Evolutionary conservation across 2,113 vertebrate genomes (phyloP).

Genomic region (Rhadina sibilatrix): DNA sequence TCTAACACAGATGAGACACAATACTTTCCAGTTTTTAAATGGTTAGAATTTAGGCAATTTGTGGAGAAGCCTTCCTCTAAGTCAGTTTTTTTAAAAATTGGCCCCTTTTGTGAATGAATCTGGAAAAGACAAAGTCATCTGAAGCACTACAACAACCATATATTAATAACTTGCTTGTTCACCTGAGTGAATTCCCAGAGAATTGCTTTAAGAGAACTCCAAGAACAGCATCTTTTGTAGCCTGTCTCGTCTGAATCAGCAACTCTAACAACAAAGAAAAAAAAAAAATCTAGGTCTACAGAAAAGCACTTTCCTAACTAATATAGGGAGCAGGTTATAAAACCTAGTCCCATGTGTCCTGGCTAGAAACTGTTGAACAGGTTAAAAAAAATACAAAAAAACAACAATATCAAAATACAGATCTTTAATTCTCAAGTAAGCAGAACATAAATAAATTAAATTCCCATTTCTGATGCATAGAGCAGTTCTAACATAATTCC

Average conservation of each 20-base stretch:
- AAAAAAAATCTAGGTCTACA: background rate
- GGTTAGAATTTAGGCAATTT: background rate
- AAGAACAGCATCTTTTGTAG: background rate
- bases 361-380: background rate
- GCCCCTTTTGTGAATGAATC: background rate
- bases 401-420: fast-evolving
- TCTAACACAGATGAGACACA: background rate
- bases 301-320: background rate
- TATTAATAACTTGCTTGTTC: background rate
- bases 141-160: background rate
- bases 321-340: background rate
- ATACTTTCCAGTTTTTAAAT: background rate
- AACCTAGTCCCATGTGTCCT: background rate
- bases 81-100: background rate
- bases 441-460: background rate
- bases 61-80: background rate
- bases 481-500: background rate
- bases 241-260: background rate
- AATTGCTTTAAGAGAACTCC: background rate
- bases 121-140: background rate
- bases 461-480: background rate
- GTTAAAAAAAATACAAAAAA: background rate
- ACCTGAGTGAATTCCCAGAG: background rate
- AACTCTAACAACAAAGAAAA: background rate
- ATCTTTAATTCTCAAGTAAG: background rate